Conservation (phyloP, 2,888 invertebrate species). For the Drosophila leonis region DNA sequence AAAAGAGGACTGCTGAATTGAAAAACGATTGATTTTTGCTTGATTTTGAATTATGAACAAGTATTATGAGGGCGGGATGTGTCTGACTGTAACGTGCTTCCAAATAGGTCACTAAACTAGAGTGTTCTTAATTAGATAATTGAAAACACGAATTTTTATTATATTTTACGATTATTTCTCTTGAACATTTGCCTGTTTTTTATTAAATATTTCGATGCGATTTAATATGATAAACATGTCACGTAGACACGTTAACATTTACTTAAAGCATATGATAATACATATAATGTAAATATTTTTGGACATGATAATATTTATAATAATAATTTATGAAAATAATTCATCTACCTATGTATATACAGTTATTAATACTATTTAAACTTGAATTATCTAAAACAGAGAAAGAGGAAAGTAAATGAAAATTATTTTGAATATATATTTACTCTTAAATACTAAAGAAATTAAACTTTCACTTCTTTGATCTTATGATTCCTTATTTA, state of each 20-base stretch:
- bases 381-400: constrained; percentile 12
- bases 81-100: no score
- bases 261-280: constrained; percentile 13
- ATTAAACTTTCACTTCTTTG: background rate
- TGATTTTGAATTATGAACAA: no score
- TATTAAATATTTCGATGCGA: constrained; percentile 13
- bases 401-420: background rate
- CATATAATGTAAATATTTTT: background rate
- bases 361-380: constrained; percentile 23
- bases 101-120: no score
- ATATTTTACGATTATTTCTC: constrained; percentile 8
- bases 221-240: constrained; percentile 21
- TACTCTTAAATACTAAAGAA: background rate
- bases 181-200: background rate
- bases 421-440: background rate
- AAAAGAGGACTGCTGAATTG: no score
- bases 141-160: constrained; percentile 16
- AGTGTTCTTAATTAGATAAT: background rate
- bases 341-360: constrained; percentile 49
- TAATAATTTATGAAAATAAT: constrained; percentile 39
- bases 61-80: no score
- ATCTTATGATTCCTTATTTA: constrained; percentile 11
- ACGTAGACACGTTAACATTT: constrained; percentile 22
- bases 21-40: no score
- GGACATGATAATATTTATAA: background rate